Percentiles rank a stretch among this genome's conserved stretches.
phyloP scores from a whole-genome alignment of 2,113 vertebrate species.

The Larimichthys crocea region DNA sequence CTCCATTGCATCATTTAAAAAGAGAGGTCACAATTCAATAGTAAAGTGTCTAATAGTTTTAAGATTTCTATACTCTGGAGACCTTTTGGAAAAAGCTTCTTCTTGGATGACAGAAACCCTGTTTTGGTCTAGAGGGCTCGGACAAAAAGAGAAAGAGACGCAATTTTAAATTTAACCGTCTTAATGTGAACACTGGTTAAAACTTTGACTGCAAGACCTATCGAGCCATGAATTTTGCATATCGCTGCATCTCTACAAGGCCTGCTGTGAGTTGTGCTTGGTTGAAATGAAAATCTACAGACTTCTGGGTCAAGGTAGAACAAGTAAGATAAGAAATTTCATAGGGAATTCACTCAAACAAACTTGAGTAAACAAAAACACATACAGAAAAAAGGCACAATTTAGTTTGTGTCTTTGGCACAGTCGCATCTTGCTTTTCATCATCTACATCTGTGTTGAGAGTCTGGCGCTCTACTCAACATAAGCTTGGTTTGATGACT shows the following conservation, averaged over 20 bases:
- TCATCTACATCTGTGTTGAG: constrained; percentile 27
- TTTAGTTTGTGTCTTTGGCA: constrained; percentile 8
- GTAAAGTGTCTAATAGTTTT: no score
- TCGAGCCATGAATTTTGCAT: no score
- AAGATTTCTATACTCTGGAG: no score
- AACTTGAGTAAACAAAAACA: background rate
- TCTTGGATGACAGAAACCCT: no score
- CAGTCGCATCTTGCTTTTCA: constrained; percentile 27
- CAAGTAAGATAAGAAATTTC: background rate
- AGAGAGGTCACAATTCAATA: no score
- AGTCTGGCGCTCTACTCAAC: constrained; percentile 36
- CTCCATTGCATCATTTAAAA: no score
- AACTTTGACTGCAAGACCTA: background rate
- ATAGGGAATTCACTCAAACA: background rate
- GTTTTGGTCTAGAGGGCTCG: no score
- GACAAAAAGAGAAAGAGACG: no score
- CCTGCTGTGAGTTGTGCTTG: background rate
- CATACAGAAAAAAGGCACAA: background rate
- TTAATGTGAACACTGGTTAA: background rate
- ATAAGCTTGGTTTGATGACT: constrained; percentile 57
- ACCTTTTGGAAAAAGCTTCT: no score
- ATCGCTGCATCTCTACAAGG: background rate
- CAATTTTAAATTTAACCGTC: background rate
- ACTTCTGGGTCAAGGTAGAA: background rate
- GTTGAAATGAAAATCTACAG: background rate